Evolutionary conservation across 2,113 vertebrate species (phyloP).

Genomic region (Psephotus haematonotus): DNA sequence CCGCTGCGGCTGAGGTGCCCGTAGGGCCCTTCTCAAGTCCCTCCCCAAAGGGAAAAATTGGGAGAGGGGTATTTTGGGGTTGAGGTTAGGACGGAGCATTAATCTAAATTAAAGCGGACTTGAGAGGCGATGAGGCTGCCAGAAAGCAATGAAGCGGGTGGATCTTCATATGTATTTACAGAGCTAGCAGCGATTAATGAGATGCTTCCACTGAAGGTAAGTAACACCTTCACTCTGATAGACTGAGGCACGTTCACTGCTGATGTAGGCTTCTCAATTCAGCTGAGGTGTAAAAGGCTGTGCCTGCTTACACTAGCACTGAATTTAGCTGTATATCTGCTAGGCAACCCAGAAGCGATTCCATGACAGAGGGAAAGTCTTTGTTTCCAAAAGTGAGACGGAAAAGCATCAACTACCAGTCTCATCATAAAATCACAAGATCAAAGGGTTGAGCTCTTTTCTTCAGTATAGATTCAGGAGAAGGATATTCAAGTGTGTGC

Average conservation of each 20-base stretch:
- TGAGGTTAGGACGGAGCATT: neutral
- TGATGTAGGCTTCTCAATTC: neutral
- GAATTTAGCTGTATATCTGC: neutral
- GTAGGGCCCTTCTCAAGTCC: fast-evolving
- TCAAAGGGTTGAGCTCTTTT: neutral
- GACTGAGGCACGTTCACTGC: neutral
- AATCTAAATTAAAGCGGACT: neutral
- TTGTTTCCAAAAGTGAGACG: neutral
- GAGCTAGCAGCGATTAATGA: fast-evolving
- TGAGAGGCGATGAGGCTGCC: fast-evolving
- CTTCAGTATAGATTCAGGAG: neutral
- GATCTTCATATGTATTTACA: neutral
- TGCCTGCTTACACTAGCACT: neutral
- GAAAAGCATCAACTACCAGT: neutral
- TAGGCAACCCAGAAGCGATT: neutral
- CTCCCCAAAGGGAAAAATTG: no score
- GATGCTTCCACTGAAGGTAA: neutral
- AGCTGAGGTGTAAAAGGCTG: neutral
- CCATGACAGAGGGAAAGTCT: neutral
- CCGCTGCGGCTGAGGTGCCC: neutral
- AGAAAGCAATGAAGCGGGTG: neutral
- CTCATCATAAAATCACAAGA: neutral
- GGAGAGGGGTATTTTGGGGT: neutral
- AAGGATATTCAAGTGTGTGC: neutral
- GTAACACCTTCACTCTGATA: neutral